Evolutionary conservation across 2,113 vertebrate species (phyloP).

Genomic region (Poicephalus gulielmi): DNA sequence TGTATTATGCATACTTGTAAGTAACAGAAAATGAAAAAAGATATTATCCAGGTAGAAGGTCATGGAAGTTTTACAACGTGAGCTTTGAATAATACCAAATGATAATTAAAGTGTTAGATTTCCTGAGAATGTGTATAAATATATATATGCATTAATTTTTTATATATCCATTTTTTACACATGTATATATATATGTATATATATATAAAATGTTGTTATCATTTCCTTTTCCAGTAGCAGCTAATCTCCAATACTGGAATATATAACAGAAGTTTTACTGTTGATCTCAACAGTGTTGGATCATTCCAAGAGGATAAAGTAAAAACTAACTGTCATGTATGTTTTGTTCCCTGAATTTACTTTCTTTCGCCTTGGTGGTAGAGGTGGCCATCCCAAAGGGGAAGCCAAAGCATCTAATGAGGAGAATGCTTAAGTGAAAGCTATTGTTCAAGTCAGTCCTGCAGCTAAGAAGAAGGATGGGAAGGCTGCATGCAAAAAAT

Average conservation of each 20-base stretch:
- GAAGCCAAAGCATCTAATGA: background rate
- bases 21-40: background rate
- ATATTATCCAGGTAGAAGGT: conserved; percentile 2
- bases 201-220: background rate
- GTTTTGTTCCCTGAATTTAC: background rate
- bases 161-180: too few relatives aligned
- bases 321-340: background rate
- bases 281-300: background rate
- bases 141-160: background rate
- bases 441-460: background rate
- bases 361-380: background rate
- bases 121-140: background rate
- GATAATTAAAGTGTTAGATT: background rate
- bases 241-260: background rate
- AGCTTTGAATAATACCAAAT: background rate
- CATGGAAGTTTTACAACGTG: background rate
- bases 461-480: background rate
- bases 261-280: background rate
- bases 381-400: background rate
- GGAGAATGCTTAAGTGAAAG: background rate
- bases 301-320: background rate
- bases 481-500: background rate
- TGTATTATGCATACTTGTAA: conserved; percentile 4
- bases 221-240: background rate
- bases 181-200: background rate